Conservation (phyloP, 2,888 invertebrate genomes). For the Catocala nupta region DNA sequence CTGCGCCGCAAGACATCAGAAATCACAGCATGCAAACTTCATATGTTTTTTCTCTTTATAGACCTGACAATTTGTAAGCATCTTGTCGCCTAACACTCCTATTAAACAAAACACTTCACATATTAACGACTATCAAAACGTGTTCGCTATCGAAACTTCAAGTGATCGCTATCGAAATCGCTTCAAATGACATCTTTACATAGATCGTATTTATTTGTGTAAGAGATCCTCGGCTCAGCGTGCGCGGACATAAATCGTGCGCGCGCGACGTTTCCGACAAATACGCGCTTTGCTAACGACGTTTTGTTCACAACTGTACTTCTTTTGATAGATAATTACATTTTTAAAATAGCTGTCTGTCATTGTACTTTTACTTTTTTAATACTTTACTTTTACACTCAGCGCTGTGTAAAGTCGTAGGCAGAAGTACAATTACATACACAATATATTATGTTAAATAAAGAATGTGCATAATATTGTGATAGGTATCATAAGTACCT, state of each 20-base stretch:
- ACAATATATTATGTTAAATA: no score
- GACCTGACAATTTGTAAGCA: no score
- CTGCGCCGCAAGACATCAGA: no score
- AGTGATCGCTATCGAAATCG: slow-evolving; percentile 34
- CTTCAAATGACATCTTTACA: neutral
- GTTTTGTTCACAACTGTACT: slow-evolving; percentile 71
- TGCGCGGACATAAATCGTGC: slow-evolving; percentile 79
- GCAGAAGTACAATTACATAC: no score
- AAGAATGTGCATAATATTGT: no score
- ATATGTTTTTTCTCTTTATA: no score
- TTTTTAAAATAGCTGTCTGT: slow-evolving; percentile 39
- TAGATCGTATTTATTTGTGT: slow-evolving; percentile 72
- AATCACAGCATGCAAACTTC: no score
- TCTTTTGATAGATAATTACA: slow-evolving; percentile 50
- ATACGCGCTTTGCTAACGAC: slow-evolving; percentile 72
- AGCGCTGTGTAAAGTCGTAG: no score
- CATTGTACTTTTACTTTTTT: slow-evolving; percentile 26
- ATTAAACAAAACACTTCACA: no score
- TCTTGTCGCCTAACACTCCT: no score
- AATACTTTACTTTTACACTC: neutral
- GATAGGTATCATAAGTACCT: no score
- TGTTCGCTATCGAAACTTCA: slow-evolving; percentile 3
- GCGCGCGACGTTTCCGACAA: slow-evolving; percentile 75
- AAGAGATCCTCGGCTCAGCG: slow-evolving; percentile 70
- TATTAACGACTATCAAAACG: neutral